Evolutionary conservation across 2,888 invertebrate species (phyloP).

Genomic region (Drosophila setosimentum): DNA sequence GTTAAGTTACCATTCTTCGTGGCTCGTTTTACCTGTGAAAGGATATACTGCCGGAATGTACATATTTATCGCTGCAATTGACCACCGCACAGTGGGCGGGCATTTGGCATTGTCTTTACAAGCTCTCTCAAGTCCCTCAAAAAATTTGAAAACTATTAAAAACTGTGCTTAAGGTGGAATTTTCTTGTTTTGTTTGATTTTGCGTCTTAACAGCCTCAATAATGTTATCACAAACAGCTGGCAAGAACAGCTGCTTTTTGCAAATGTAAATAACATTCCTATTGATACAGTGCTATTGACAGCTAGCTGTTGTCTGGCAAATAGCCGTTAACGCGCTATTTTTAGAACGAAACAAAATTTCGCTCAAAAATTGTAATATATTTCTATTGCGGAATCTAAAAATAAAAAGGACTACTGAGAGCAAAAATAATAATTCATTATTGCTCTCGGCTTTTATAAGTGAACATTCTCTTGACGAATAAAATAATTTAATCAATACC

Average conservation of each 20-base stretch:
- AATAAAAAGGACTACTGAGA: not conserved
- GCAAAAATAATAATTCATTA: not conserved
- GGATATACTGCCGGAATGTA: slow-evolving; percentile 83
- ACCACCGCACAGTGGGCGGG: slow-evolving; percentile 84
- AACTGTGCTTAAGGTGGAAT: not conserved
- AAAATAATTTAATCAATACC: not conserved
- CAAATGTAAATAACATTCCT: slow-evolving; percentile 7
- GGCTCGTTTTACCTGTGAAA: slow-evolving; percentile 82
- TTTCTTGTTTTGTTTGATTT: slow-evolving; percentile 11
- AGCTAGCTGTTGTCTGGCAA: not conserved
- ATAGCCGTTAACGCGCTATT: slow-evolving; percentile 1
- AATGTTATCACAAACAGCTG: not conserved
- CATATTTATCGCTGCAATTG: slow-evolving; percentile 84
- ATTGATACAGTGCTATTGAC: not conserved
- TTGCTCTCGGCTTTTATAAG: not conserved
- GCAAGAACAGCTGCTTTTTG: not conserved
- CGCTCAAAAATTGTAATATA: not conserved
- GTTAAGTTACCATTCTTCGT: not conserved
- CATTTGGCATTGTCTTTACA: slow-evolving; percentile 64
- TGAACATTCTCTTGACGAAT: too few species aligned
- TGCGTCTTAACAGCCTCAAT: slow-evolving; percentile 12
- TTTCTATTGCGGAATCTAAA: not conserved
- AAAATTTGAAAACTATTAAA: too few species aligned
- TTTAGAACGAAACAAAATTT: not conserved
- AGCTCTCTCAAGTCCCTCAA: not conserved